A percentile compares a stretch with the other conserved stretches of the same genome.
phyloP scores from a whole-genome alignment of 2,113 vertebrate species.

The Acanthochromis polyacanthus region DNA sequence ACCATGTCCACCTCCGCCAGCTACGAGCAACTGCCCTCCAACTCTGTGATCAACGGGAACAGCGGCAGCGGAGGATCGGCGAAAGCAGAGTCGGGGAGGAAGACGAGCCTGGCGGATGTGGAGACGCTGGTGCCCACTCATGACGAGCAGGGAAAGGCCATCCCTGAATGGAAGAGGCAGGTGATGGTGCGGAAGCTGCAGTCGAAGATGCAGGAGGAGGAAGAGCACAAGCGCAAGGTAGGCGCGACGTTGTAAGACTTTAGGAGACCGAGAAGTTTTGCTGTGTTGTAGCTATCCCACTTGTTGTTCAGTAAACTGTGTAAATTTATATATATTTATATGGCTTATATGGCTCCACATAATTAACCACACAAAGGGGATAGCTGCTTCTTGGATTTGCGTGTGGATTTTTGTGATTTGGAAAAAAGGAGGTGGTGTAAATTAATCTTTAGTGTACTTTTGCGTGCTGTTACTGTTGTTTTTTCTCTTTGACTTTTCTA shows the following conservation, averaged over 20 bases:
- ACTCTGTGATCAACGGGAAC: constrained; percentile 88
- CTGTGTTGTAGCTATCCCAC: constrained; percentile 59
- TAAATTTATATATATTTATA: neutral
- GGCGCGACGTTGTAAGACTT: constrained; percentile 32
- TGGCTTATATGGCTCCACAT: neutral
- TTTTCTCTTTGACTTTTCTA: neutral
- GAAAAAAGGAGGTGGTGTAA: neutral
- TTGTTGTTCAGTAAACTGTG: constrained; percentile 44
- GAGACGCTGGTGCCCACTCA: constrained; percentile 92
- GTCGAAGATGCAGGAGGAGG: constrained; percentile 96
- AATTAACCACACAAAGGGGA: constrained; percentile 53
- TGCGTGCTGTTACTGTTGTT: constrained; percentile 31
- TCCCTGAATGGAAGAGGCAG: constrained; percentile 95
- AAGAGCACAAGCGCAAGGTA: constrained; percentile 94
- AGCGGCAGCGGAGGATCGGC: constrained; percentile 1
- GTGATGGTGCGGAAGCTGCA: constrained; percentile 97
- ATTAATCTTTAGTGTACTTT: constrained; percentile 1
- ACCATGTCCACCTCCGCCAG: constrained; percentile 72
- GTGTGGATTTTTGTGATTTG: constrained; percentile 46
- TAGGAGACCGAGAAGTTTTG: neutral
- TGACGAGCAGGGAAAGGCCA: constrained; percentile 92
- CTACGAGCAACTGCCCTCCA: constrained; percentile 77
- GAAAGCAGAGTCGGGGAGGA: constrained; percentile 61
- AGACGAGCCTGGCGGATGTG: constrained; percentile 83
- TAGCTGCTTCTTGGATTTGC: constrained; percentile 42